Conservation (phyloP, 2,888 invertebrate genomes). For the Pheosia gnoma region DNA sequence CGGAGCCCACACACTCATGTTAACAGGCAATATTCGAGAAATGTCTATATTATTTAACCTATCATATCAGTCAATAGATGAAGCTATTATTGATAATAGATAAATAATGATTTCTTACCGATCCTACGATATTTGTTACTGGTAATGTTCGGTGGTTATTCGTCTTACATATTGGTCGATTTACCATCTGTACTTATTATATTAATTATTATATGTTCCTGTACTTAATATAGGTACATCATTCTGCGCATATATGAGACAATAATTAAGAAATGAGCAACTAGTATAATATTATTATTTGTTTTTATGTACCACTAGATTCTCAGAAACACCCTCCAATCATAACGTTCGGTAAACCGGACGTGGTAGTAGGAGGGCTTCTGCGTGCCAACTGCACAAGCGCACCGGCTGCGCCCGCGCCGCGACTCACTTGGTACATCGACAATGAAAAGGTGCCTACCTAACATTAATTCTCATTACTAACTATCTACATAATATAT, state of each 20-base stretch:
- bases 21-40: constrained; percentile 4
- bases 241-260: too few species aligned
- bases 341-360: constrained; percentile 88
- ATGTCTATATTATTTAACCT: constrained; percentile 1
- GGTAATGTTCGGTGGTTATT: not conserved
- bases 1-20: constrained; percentile 1
- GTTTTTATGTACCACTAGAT: constrained; percentile 59
- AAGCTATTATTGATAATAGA: constrained; percentile 3
- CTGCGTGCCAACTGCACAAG: constrained; percentile 90
- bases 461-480: too few species aligned
- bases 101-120: not conserved
- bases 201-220: too few species aligned
- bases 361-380: constrained; percentile 88
- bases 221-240: too few species aligned
- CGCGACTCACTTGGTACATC: constrained; percentile 90
- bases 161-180: not conserved
- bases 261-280: too few species aligned
- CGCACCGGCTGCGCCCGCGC: constrained; percentile 88
- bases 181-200: not conserved
- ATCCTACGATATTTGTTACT: not conserved
- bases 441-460: constrained; percentile 87
- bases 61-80: not conserved
- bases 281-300: too few species aligned
- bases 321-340: constrained; percentile 88
- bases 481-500: too few species aligned